phyloP scores from a whole-genome alignment of 92 coral and sea anemone species.

The Siderastrea siderea region DNA sequence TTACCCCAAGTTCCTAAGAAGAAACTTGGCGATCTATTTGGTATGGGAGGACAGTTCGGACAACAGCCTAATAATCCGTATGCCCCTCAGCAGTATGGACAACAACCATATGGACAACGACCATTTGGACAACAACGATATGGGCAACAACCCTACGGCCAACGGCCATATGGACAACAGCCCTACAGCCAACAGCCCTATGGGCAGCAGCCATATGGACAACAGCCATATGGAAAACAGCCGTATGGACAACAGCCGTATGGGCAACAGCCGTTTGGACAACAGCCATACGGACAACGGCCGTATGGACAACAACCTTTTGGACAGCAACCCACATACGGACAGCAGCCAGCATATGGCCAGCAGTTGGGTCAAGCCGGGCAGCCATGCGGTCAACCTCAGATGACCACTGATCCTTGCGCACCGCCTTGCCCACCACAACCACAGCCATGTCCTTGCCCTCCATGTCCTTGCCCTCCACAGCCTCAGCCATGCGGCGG shows the following conservation, averaged over 20 bases:
- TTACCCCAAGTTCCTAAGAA: conserved; percentile 24
- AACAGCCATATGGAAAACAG: conserved; percentile 45
- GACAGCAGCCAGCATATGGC: conserved; percentile 12
- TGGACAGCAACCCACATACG: conserved; percentile 24
- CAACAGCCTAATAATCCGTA: conserved; percentile 62
- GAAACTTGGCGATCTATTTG: conserved; percentile 30
- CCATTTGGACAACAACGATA: conserved; percentile 21
- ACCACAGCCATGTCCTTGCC: conserved; percentile 46
- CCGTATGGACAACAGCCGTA: conserved; percentile 20
- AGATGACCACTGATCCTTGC: conserved; percentile 41
- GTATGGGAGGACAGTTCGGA: conserved; percentile 43
- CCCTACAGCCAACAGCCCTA: conserved; percentile 42
- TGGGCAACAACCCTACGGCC: conserved; percentile 32
- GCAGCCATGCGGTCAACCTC: conserved; percentile 54
- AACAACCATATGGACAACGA: conserved; percentile 39
- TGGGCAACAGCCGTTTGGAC: conserved; percentile 30
- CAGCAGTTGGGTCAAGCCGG: conserved; percentile 19
- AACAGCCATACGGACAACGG: conserved; percentile 35
- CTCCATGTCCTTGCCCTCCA: conserved; percentile 42
- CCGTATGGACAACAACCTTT: conserved; percentile 39
- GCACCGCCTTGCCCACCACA: conserved; percentile 56
- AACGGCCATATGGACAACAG: conserved; percentile 27
- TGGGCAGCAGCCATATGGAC: conserved; percentile 44
- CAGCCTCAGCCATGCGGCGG: conserved; percentile 54
- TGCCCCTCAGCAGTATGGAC: conserved; percentile 42